Conservation (phyloP, 2,888 invertebrate species). For the Geotrupes spiniger region DNA sequence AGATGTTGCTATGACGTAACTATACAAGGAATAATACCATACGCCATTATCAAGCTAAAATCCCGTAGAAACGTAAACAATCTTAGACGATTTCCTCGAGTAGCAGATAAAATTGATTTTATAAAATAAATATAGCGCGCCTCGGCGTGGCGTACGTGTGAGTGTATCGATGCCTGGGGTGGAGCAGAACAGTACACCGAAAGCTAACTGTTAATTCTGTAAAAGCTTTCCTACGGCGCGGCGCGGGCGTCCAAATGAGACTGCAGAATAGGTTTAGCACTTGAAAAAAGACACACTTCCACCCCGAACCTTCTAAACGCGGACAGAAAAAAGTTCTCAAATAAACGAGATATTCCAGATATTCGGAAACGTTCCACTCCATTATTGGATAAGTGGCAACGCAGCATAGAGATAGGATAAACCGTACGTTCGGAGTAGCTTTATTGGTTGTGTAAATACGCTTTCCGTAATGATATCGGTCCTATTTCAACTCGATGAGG, state of each 20-base stretch:
- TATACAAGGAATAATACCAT: too few species aligned
- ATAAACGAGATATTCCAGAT: constrained; percentile 38
- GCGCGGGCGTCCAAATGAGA: constrained; percentile 44
- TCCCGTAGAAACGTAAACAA: constrained; percentile 13
- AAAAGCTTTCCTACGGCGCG: constrained; percentile 50
- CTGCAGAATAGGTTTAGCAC: constrained; percentile 39
- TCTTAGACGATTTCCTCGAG: constrained; percentile 15
- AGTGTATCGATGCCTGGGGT: constrained; percentile 16
- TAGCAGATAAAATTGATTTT: constrained; percentile 30
- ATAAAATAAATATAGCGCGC: constrained; percentile 29
- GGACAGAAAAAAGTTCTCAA: constrained; percentile 41
- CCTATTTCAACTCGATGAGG: constrained; percentile 20
- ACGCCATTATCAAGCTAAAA: not conserved
- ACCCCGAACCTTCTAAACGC: constrained; percentile 34
- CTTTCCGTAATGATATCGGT: constrained; percentile 22
- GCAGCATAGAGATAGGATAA: constrained; percentile 18
- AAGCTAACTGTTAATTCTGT: constrained; percentile 47
- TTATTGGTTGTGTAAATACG: constrained; percentile 24
- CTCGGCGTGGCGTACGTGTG: constrained; percentile 13
- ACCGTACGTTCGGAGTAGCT: constrained; percentile 19
- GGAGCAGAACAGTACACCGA: constrained; percentile 21
- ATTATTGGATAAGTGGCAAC: constrained; percentile 24
- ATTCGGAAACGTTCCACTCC: constrained; percentile 29
- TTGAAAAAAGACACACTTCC: constrained; percentile 39
- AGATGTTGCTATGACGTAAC: too few species aligned